Evolutionary conservation across 1,140 invertebrate genomes (phyloP), one percentile per base, ranked within the genome.

Genomic region (Octopus bimaculoides): DNA sequence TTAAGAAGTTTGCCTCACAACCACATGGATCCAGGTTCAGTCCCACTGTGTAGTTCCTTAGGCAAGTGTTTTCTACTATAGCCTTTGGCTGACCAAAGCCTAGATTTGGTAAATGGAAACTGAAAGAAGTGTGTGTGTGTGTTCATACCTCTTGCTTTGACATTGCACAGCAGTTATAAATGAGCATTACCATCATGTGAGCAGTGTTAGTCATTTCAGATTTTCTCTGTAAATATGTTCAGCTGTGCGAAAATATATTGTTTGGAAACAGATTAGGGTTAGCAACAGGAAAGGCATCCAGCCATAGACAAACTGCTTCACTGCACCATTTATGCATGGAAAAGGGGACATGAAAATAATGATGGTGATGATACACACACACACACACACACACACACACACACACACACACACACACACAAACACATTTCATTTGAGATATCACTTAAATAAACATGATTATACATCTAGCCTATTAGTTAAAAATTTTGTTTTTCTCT

Each of bases 401-500:
- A 26, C 74, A 52, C n/a, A 53, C 54, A 52, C 17, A 53, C 75
- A 52, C n/a, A 14, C 41, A 61, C 61, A 17, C 52, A 69, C 20
- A 75, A n/a, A 77, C 52, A 7, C 41, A 52, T 10, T 77, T n/a
- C 55, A 74, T 20, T 7, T 52, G 6, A 52, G 17, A 41, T 8
- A 14, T 54, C 52, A 20, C 5, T 6, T 17, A 52, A 52, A 8
- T 52, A 12, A 77, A 41, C 26, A 41, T 41, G 26, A 41, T 41
- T 41, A 41, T 41, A 0, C 26, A 41, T 41, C 26, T 41, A 41
- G 26, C 5, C 10, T 77, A 9, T 76, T 1, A 20, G 52, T 76
- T 61, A 26, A 54, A 26, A 52, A 81, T 56, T 55, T 52, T 66
- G 54, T 55, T 61, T 82, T 52, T 66, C 73, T 52, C 9, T 83